Evolutionary conservation across 2,113 vertebrate species (phyloP).

Genomic region (Calyptommatus sinebrachiatus): DNA sequence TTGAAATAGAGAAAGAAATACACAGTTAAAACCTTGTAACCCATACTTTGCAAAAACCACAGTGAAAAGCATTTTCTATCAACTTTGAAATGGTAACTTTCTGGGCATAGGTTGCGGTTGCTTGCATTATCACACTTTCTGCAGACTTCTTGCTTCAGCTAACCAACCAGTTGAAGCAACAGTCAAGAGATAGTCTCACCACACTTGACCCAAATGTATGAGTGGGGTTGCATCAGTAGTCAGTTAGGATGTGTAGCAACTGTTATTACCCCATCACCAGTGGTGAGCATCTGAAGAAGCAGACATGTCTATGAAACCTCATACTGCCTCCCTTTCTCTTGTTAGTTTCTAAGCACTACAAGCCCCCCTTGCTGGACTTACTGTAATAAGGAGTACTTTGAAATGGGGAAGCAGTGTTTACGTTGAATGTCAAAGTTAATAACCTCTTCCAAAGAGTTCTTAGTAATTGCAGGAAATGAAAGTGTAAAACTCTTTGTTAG

Average conservation of each 20-base stretch:
- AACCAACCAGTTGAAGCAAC: neutral
- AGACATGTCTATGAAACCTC: too few species aligned
- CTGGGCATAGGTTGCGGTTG: neutral
- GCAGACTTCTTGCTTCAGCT: neutral
- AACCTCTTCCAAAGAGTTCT: neutral
- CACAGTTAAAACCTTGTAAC: too few species aligned
- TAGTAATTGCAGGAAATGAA: neutral
- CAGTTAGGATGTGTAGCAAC: neutral
- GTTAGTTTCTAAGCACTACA: too few species aligned
- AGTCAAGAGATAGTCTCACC: neutral
- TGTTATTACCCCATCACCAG: neutral
- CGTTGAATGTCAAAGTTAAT: neutral
- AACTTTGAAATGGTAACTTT: neutral
- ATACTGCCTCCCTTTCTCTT: too few species aligned
- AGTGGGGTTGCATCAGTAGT: neutral
- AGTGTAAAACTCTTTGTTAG: neutral
- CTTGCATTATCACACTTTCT: conserved; percentile 10
- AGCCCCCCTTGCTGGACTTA: too few species aligned
- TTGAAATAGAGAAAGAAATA: neutral
- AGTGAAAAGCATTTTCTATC: neutral
- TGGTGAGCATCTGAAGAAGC: neutral
- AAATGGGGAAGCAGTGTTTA: too few species aligned
- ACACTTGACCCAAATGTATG: neutral
- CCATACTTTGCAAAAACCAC: neutral
- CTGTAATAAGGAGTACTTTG: too few species aligned